Percentiles rank a stretch among this genome's conserved stretches.
Evolutionary conservation across 2,888 invertebrate genomes (phyloP).

Genomic region (Latrodectus hesperus): DNA sequence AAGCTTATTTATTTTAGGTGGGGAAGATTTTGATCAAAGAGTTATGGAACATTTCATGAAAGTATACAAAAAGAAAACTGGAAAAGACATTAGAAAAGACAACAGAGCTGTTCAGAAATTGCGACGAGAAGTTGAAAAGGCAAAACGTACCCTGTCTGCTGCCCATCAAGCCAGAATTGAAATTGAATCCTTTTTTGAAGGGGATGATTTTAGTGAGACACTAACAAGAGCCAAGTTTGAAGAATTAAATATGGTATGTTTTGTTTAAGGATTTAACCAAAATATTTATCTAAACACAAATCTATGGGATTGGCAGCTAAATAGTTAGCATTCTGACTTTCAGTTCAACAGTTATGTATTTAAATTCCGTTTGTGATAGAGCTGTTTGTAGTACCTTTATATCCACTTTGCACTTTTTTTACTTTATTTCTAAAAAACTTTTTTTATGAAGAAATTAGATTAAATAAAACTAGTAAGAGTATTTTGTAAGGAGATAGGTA

Average conservation of each 20-base stretch:
- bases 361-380: no score
- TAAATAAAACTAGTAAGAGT: no score
- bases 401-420: no score
- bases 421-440: no score
- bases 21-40: slow-evolving; percentile 98
- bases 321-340: no score
- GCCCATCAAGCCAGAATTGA: slow-evolving; percentile 97
- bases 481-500: no score
- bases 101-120: slow-evolving; percentile 95
- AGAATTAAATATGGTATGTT: slow-evolving; percentile 88
- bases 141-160: slow-evolving; percentile 94
- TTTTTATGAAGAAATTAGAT: no score
- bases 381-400: no score
- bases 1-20: slow-evolving; percentile 78
- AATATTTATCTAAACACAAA: no score
- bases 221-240: slow-evolving; percentile 99
- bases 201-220: slow-evolving; percentile 98
- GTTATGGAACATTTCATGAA: slow-evolving; percentile 99
- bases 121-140: slow-evolving; percentile 97
- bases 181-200: slow-evolving; percentile 98
- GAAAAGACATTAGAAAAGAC: slow-evolving; percentile 96
- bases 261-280: not conserved
- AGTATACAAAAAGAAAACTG: slow-evolving; percentile 98
- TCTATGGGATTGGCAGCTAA: no score
- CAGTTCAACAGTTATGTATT: no score